Evolutionary conservation across 2,888 invertebrate genomes (phyloP), one percentile per base, ranked within the genome.

Genomic region (Oegoconia quadripuncta): DNA sequence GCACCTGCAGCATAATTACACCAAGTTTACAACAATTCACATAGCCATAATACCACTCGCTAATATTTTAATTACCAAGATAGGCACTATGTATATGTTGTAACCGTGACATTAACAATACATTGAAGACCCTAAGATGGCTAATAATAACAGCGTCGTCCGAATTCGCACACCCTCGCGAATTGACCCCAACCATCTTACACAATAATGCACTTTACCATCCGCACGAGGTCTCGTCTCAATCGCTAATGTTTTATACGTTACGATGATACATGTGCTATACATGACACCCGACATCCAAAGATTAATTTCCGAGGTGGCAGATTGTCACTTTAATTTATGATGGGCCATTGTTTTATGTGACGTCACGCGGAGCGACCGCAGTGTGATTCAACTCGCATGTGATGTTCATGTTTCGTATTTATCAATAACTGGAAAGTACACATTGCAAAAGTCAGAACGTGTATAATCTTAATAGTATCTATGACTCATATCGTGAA

Each of bases 141-240:
- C 3, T 9, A 23, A 27, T 27, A 27, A 12, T 27, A 7, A 27
- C 12, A 27, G 14, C 27, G 5, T 22, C 22, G 13, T 13, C 3
- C 2, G 7, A 7, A 13, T 27, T 87, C 78, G 72, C 86, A 83
- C 70, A 60, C 74, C 68, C 71, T 55, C 64, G 86, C 77, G 70
- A 87, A 84, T 80, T 83, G 74, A 67, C 69, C 68, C 60, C 55
- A 63, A 62, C 61, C 55, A 67, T 69, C 69, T 60, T 75, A 84
- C 86, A 86, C 77, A 82, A 78, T 71, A 84, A 83, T 82, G 84
- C 86, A 86, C 86, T 87, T 82, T 83, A 73, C 70, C 68, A 62
- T 59, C 63, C 63, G 58, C 50, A n/a, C 61, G 67, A 76, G 59
- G 70, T 70, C 77, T 75, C 74, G 70, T 70, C 77, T 75, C 74